Evolutionary conservation across 2,888 invertebrate genomes (phyloP).

Genomic region (Panopea generosa): DNA sequence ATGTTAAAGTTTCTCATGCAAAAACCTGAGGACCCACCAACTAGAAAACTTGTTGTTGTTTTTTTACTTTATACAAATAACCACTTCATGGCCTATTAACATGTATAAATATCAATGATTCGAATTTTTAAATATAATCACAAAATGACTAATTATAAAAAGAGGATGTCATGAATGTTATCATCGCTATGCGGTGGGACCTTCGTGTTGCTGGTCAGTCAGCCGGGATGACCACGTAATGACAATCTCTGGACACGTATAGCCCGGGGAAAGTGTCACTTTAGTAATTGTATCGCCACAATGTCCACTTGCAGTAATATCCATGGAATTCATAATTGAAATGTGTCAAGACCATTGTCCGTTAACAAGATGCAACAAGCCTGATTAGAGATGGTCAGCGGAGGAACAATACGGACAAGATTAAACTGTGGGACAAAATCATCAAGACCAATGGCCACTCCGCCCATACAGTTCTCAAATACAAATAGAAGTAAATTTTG

Average conservation of each 20-base stretch:
- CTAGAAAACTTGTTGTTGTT: no score
- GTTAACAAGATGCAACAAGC: slow-evolving; percentile 48
- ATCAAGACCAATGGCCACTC: slow-evolving; percentile 7
- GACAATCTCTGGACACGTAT: slow-evolving; percentile 13
- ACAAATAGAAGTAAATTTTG: slow-evolving; percentile 28
- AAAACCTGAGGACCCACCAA: no score
- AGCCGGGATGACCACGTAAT: background rate
- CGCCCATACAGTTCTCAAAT: slow-evolving; percentile 13
- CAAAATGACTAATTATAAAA: no score
- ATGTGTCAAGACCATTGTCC: slow-evolving; percentile 50
- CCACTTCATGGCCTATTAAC: no score
- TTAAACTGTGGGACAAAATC: slow-evolving; percentile 30
- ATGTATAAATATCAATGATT: no score
- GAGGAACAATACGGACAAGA: slow-evolving; percentile 45
- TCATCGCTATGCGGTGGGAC: no score
- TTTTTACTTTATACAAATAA: no score
- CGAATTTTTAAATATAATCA: no score
- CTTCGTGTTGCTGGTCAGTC: no score
- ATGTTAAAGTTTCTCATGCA: no score
- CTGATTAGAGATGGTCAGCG: slow-evolving; percentile 39
- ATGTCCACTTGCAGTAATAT: slow-evolving; percentile 36
- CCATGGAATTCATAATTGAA: slow-evolving; percentile 52
- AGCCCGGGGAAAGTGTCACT: slow-evolving; percentile 48
- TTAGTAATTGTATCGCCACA: slow-evolving; percentile 33
- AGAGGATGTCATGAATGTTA: no score